A percentile compares a stretch with the other conserved stretches of the same genome.
phyloP scores from a whole-genome alignment of 2,888 invertebrate genomes.

The Aporophyla nigra region DNA sequence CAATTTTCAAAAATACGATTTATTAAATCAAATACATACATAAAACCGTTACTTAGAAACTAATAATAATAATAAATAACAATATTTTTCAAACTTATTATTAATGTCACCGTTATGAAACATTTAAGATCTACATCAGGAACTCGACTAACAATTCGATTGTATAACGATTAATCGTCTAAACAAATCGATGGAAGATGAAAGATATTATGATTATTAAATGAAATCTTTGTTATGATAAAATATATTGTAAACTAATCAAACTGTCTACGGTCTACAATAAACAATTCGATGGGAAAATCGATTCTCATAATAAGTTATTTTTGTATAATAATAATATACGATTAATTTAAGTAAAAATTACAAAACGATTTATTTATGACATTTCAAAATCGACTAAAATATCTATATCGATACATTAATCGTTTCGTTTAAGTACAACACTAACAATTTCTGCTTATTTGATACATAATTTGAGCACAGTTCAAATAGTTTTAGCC shows the following conservation, averaged over 20 bases:
- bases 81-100: conserved; percentile 61
- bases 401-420: conserved; percentile 57
- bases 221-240: conserved; percentile 12
- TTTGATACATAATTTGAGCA: conserved; percentile 64
- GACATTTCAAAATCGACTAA: conserved; percentile 66
- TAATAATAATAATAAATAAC: conserved; percentile 66
- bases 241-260: conserved; percentile 41
- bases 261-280: conserved; percentile 44
- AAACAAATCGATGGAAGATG: conserved; percentile 51
- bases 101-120: conserved; percentile 61
- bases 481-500: conserved; percentile 46
- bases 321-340: conserved; percentile 26
- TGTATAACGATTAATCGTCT: conserved; percentile 49
- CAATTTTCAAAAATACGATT: conserved; percentile 75
- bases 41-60: conserved; percentile 66
- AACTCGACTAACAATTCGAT: conserved; percentile 68
- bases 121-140: conserved; percentile 69
- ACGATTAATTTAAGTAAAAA: conserved; percentile 56
- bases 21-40: conserved; percentile 80
- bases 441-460: conserved; percentile 50
- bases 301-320: conserved; percentile 40
- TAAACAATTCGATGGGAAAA: conserved; percentile 53
- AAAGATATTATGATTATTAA: conserved; percentile 38
- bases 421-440: conserved; percentile 67
- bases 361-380: conserved; percentile 41